Percentiles rank a stretch among this genome's conserved stretches.
These are phyloP conservation scores for Hemichromis elongatus DNA, from an alignment of 2,113 vertebrate genomes.

Conservation along the genomic window DNA sequence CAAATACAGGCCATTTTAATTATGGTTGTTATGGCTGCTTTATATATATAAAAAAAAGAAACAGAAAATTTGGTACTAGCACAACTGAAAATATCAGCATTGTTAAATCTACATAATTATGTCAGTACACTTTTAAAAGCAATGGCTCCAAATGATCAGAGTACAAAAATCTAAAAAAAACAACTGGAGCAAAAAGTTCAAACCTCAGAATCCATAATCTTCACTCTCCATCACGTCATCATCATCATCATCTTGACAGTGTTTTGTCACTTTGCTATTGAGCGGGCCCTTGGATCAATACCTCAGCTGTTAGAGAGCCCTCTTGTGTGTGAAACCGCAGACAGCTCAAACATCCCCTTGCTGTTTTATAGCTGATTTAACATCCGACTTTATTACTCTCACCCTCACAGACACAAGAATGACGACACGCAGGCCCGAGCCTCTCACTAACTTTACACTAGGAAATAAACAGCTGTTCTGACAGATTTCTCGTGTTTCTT, in stretches of 20 bases:
- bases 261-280: constrained; percentile 50
- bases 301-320: not conserved
- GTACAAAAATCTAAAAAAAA: not conserved
- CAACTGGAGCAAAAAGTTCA: not conserved
- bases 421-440: not conserved
- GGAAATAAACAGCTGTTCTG: not conserved
- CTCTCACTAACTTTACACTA: not conserved
- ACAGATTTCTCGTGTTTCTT: not conserved
- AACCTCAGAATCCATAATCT: not conserved
- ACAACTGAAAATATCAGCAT: not conserved
- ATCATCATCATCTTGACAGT: constrained; percentile 6
- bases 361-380: constrained; percentile 17
- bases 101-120: not conserved
- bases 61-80: not conserved
- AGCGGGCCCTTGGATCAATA: constrained; percentile 45
- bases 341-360: constrained; percentile 28
- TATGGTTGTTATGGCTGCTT: not conserved
- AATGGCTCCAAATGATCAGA: not conserved
- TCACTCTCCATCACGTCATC: not conserved
- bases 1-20: too few relatives aligned
- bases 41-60: not conserved
- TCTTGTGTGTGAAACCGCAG: constrained; percentile 53
- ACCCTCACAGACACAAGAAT: not conserved
- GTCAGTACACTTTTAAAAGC: not conserved
- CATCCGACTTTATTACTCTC: constrained; percentile 34